Percentiles rank a stretch among this genome's conserved stretches.
Conservation (phyloP, 2,113 vertebrate species). For the Megalops atlanticus region DNA sequence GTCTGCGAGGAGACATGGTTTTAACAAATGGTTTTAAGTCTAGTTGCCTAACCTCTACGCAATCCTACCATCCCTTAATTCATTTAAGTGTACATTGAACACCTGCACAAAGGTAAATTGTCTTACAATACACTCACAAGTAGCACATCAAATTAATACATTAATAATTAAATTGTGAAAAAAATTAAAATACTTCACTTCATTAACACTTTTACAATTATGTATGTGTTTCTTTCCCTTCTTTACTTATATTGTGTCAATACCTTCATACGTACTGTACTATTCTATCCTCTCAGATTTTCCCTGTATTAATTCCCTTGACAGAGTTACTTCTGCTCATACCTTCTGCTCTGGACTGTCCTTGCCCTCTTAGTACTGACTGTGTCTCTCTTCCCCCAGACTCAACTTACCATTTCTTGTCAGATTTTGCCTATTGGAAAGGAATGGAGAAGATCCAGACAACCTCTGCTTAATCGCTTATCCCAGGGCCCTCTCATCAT, state of each 20-base stretch:
- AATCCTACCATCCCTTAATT: too few species aligned
- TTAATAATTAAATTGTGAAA: neutral
- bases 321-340: neutral
- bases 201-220: neutral
- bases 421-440: neutral
- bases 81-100: neutral
- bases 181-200: neutral
- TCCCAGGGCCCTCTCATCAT: conserved; percentile 24
- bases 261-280: neutral
- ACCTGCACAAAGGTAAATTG: neutral
- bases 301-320: neutral
- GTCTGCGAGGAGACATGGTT: too few species aligned
- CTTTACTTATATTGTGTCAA: neutral
- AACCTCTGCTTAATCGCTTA: neutral
- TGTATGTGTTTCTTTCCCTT: neutral
- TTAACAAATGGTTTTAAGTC: too few species aligned
- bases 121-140: neutral
- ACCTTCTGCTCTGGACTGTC: too few species aligned
- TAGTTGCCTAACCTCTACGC: too few species aligned
- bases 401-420: too few species aligned
- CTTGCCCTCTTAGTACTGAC: neutral
- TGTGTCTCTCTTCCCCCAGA: neutral
- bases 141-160: neutral
- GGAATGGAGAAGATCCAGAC: neutral
- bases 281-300: neutral